These are phyloP conservation scores for Liodrosophila aerea DNA, from an alignment of 2,888 invertebrate genomes.

Conservation along the genomic window DNA sequence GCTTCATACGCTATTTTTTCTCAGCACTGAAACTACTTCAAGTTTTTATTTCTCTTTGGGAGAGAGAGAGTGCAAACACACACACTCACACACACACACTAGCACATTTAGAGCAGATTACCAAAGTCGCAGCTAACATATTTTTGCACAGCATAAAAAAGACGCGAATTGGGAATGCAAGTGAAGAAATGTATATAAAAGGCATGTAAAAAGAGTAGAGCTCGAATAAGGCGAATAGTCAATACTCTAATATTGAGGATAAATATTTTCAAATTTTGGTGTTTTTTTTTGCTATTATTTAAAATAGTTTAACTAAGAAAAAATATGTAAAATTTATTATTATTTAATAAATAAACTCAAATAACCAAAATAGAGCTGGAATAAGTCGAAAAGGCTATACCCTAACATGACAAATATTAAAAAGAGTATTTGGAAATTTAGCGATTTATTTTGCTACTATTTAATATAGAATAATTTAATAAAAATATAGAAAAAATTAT, in stretches of 20 bases:
- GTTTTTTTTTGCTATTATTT: no score
- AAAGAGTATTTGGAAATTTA: no score
- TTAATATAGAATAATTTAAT: no score
- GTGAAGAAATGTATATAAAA: constrained; percentile 40
- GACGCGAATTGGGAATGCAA: constrained; percentile 49
- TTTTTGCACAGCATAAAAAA: constrained; percentile 45
- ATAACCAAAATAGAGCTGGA: no score
- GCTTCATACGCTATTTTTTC: constrained; percentile 14
- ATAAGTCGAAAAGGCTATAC: no score
- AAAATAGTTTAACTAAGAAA: no score
- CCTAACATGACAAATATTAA: no score
- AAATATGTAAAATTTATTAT: no score
- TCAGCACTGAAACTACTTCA: constrained; percentile 21
- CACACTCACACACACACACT: constrained; percentile 13
- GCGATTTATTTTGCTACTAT: no score
- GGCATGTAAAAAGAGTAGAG: constrained; percentile 4
- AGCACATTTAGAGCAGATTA: constrained; percentile 57
- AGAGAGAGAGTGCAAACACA: constrained; percentile 17
- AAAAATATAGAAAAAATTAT: no score
- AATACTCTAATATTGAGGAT: constrained; percentile 5
- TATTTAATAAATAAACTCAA: no score
- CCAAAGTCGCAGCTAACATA: constrained; percentile 72
- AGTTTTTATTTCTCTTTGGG: constrained; percentile 21
- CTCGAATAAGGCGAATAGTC: neutral
- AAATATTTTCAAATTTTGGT: no score